A percentile compares a stretch with the other conserved stretches of the same genome.
phyloP scores from a whole-genome alignment of 2,888 invertebrate species.

The Argyresthia albistria region DNA sequence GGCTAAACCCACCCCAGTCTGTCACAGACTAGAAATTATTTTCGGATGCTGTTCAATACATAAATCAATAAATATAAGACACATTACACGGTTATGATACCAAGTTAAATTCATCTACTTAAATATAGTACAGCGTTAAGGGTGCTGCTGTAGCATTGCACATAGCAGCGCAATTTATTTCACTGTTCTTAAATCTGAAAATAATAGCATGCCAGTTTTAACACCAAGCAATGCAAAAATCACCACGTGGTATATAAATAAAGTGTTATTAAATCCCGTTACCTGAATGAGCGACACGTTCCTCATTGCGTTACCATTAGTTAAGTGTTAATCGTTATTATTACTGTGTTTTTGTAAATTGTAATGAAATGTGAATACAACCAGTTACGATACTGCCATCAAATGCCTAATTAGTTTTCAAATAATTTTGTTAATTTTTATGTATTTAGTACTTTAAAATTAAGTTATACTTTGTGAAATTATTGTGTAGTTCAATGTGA shows the following conservation, averaged over 20 bases:
- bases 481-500: constrained; percentile 62
- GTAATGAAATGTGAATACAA: constrained; percentile 59
- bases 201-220: no score
- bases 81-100: no score
- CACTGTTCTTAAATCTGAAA: no score
- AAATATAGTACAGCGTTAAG: no score
- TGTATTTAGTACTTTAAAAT: constrained; percentile 34
- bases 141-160: no score
- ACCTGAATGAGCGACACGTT: constrained; percentile 66
- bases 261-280: constrained; percentile 34
- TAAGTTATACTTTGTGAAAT: constrained; percentile 54
- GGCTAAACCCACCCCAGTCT: neutral
- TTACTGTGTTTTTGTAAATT: constrained; percentile 52
- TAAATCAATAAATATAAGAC: no score
- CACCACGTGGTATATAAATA: no score
- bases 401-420: constrained; percentile 67
- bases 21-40: no score
- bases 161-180: no score
- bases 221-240: no score
- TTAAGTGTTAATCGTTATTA: constrained; percentile 53
- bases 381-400: constrained; percentile 70
- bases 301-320: constrained; percentile 70
- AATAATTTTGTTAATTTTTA: constrained; percentile 44
- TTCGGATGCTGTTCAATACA: no score
- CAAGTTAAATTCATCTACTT: no score